Percentiles rank a stretch among this genome's conserved stretches.
Evolutionary conservation across 1,140 invertebrate species (phyloP).

Genomic region (Popillia japonica): DNA sequence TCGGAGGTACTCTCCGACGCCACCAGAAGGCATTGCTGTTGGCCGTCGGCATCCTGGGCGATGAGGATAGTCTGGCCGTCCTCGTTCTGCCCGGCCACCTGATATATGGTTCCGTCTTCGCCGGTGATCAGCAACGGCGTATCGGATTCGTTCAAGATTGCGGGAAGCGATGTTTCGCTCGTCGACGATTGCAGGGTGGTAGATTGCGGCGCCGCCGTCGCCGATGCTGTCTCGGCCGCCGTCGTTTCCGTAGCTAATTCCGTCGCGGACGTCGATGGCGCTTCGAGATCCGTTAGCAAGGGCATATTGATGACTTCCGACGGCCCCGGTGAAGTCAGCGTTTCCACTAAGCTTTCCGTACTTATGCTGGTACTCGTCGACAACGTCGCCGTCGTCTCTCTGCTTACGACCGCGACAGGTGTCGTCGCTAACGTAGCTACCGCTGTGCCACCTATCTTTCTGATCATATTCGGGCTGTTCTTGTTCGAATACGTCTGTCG

Average conservation of each 20-base stretch:
- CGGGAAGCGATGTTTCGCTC: neutral
- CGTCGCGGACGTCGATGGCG: conserved; percentile 35
- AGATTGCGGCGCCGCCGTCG: no score
- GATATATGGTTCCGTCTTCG: conserved; percentile 73
- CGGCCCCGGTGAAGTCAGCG: conserved; percentile 43
- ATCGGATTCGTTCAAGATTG: conserved; percentile 57
- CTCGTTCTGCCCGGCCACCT: conserved; percentile 78
- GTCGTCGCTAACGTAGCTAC: no score
- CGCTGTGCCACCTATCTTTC: conserved; percentile 49
- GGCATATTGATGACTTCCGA: conserved; percentile 42
- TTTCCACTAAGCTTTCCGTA: conserved; percentile 24
- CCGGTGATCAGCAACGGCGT: conserved; percentile 71
- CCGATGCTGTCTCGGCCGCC: conserved; percentile 32
- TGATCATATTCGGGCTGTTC: conserved; percentile 1
- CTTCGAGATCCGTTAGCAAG: conserved; percentile 40
- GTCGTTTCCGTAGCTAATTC: conserved; percentile 38
- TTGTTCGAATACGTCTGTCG: conserved; percentile 37
- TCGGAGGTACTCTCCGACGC: conserved; percentile 65
- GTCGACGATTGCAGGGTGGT: conserved; percentile 15
- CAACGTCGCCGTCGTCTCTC: conserved; percentile 4
- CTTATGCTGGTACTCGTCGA: conserved; percentile 11
- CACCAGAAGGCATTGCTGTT: conserved; percentile 76
- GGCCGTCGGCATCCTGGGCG: conserved; percentile 69
- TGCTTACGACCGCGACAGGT: no score
- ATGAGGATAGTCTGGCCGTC: conserved; percentile 77